Percentiles rank a stretch among this genome's conserved stretches.
These are phyloP conservation scores for Cistogaster globosa DNA, from an alignment of 2,888 invertebrate species.

Conservation along the genomic window DNA sequence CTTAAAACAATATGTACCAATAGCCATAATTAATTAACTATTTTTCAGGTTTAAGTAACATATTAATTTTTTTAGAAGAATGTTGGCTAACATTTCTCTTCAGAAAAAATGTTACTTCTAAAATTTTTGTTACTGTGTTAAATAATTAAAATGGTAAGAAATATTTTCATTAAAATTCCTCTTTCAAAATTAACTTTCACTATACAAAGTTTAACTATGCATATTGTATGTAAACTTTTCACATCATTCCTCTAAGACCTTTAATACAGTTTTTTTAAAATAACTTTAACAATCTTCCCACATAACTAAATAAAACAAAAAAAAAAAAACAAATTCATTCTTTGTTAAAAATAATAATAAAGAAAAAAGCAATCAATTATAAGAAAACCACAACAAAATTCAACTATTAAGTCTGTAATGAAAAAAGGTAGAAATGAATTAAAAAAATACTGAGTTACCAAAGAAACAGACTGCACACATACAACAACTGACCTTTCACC, in stretches of 20 bases:
- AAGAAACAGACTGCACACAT: slow-evolving; percentile 38
- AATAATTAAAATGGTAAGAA: no score
- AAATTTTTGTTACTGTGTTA: no score
- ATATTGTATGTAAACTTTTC: no score
- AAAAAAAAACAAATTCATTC: slow-evolving; percentile 12
- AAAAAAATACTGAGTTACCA: slow-evolving; percentile 36
- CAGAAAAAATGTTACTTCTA: no score
- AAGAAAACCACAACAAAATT: slow-evolving; percentile 27
- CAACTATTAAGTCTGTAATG: slow-evolving; percentile 28
- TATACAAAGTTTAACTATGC: no score
- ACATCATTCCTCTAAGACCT: slow-evolving; percentile 60
- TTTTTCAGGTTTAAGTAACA: no score
- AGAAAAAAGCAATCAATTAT: slow-evolving; percentile 44
- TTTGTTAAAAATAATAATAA: slow-evolving; percentile 8
- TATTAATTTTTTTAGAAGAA: no score
- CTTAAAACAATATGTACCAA: no score
- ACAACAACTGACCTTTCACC: slow-evolving; percentile 58
- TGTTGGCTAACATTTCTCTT: no score
- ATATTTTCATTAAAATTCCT: not conserved
- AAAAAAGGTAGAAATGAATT: not conserved
- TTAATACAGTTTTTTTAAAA: slow-evolving; percentile 43
- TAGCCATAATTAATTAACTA: no score
- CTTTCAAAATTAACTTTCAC: slow-evolving; percentile 17
- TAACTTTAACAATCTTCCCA: slow-evolving; percentile 48
- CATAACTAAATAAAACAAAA: slow-evolving; percentile 30